Conservation (phyloP, 2,113 vertebrate genomes). For the Channa argus region DNA sequence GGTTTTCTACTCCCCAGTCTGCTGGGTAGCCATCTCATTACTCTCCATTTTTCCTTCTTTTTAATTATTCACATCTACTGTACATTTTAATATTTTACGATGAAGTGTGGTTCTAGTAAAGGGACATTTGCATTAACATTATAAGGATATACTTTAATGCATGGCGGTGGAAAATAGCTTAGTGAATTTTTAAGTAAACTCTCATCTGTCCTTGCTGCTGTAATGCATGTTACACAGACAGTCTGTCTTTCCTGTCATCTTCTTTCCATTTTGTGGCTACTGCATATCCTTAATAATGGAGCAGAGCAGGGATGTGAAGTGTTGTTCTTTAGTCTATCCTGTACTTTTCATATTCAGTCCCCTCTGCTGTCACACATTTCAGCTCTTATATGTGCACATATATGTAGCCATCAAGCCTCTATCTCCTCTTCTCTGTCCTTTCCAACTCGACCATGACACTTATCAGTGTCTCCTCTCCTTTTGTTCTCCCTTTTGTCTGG, state of each 20-base stretch:
- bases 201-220: constrained; percentile 31
- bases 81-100: constrained; percentile 40
- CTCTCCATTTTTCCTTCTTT: constrained; percentile 59
- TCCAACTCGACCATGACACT: constrained; percentile 80
- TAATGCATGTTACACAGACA: constrained; percentile 49
- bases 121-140: constrained; percentile 44
- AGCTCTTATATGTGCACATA: constrained; percentile 40
- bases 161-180: constrained; percentile 46
- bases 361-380: constrained; percentile 24
- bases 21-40: constrained; percentile 35
- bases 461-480: constrained; percentile 90
- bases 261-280: constrained; percentile 33
- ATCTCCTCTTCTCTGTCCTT: constrained; percentile 73
- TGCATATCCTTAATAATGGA: constrained; percentile 35
- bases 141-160: constrained; percentile 31
- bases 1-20: constrained; percentile 34
- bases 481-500: constrained; percentile 87
- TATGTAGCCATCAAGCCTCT: constrained; percentile 69
- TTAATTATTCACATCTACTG: constrained; percentile 58
- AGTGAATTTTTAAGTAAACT: constrained; percentile 54
- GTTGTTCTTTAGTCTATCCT: constrained; percentile 16
- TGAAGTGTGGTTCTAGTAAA: constrained; percentile 32
- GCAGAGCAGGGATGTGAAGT: constrained; percentile 28
- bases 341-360: background rate
- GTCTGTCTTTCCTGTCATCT: constrained; percentile 2